These are phyloP conservation scores for Eumeta japonica DNA, from an alignment of 1,140 invertebrate genomes.

Conservation along the genomic window DNA sequence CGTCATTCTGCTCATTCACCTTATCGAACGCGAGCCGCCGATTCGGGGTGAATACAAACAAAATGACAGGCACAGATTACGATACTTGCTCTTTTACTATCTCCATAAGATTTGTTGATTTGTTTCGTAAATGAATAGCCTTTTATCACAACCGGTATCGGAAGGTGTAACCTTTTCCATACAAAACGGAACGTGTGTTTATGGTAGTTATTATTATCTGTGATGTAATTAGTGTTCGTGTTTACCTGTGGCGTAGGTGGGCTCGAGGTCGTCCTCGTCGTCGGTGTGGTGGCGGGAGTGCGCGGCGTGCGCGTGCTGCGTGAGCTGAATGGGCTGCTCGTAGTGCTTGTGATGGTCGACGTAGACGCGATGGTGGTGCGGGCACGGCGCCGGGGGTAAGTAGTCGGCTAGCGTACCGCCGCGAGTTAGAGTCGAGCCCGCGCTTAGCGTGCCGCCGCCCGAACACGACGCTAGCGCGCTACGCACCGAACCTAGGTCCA, in stretches of 20 bases:
- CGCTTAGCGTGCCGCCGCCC: constrained; percentile 42
- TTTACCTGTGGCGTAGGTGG: constrained; percentile 56
- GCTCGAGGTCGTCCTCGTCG: constrained; percentile 53
- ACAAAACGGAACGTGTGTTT: no score
- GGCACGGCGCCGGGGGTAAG: constrained; percentile 49
- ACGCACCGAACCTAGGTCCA: constrained; percentile 47
- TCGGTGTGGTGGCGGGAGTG: constrained; percentile 47
- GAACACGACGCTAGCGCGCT: constrained; percentile 50
- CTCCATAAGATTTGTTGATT: no score
- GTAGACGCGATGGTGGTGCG: constrained; percentile 51
- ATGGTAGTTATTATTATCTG: no score
- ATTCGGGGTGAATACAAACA: no score
- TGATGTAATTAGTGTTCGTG: no score
- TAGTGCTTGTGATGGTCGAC: constrained; percentile 54
- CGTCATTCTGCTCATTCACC: no score
- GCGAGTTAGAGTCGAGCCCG: constrained; percentile 44
- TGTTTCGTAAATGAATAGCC: no score
- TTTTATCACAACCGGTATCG: no score
- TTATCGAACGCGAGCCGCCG: no score
- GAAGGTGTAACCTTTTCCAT: no score
- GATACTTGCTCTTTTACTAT: no score
- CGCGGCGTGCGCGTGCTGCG: constrained; percentile 44
- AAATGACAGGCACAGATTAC: no score
- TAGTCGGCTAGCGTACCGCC: constrained; percentile 38
- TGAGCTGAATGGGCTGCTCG: constrained; percentile 47